A percentile compares a stretch with the other conserved stretches of the same genome.
phyloP scores from a whole-genome alignment of 2,797 vertebrate species.

The Anguilla obscura region DNA sequence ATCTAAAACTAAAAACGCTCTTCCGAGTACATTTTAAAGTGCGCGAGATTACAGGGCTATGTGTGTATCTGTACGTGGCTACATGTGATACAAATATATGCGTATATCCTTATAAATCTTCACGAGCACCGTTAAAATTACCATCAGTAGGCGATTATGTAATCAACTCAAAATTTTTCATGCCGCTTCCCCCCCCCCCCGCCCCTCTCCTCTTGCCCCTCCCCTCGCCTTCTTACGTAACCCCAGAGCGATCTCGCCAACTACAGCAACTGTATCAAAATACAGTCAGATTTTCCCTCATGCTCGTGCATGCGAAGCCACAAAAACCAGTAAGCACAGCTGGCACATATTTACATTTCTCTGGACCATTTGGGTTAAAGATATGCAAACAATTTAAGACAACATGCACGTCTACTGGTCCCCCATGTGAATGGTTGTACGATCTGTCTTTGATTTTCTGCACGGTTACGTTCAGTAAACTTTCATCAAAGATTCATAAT shows the following conservation, averaged over 20 bases:
- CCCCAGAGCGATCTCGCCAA: conserved; percentile 55
- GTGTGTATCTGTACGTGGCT: background rate
- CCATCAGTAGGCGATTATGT: conserved; percentile 21
- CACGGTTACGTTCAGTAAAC: background rate
- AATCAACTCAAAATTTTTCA: conserved; percentile 45
- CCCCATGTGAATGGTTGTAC: background rate
- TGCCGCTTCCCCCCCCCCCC: background rate
- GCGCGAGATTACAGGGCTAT: background rate
- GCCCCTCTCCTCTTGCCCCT: conserved; percentile 14
- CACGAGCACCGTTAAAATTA: background rate
- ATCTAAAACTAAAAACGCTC: background rate
- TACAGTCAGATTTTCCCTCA: conserved; percentile 25
- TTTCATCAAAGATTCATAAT: conserved; percentile 1
- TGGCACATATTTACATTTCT: background rate
- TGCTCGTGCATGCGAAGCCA: conserved; percentile 21
- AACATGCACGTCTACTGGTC: background rate
- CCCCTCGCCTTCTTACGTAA: conserved; percentile 70
- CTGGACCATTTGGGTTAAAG: background rate
- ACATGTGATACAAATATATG: background rate
- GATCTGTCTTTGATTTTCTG: background rate
- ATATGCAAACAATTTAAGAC: conserved; percentile 13
- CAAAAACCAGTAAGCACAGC: conserved; percentile 5
- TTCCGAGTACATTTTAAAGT: background rate
- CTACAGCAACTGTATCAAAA: conserved; percentile 43
- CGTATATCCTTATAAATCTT: background rate